Conservation (phyloP, 2,113 vertebrate species). For the Rhinopomastus cyanomelas region DNA sequence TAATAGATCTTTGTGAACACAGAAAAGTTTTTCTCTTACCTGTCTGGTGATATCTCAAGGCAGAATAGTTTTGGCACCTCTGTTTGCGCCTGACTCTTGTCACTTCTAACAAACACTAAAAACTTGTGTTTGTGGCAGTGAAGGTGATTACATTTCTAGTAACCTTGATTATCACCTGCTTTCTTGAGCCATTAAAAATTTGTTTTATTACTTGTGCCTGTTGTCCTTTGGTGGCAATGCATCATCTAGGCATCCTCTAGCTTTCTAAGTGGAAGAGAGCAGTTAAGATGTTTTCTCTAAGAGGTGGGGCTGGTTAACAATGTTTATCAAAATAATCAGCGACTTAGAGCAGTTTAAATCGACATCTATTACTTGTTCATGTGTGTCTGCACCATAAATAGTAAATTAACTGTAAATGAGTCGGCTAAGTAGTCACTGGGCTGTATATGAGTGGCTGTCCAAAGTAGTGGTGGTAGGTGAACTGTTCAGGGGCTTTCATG, state of each 20-base stretch:
- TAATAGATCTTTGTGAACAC: not conserved
- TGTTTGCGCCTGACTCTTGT: not conserved
- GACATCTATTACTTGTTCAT: not conserved
- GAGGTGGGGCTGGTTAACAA: not conserved
- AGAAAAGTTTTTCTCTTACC: not conserved
- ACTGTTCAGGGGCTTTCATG: not conserved
- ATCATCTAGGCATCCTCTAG: no score
- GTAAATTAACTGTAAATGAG: not conserved
- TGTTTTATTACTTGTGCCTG: not conserved
- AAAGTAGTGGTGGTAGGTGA: not conserved
- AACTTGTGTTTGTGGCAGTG: not conserved
- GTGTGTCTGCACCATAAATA: conserved; percentile 1
- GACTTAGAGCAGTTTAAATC: not conserved
- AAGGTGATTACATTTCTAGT: not conserved
- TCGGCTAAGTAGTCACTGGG: not conserved
- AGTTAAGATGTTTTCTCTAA: not conserved
- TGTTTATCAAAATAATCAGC: not conserved
- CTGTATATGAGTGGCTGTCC: not conserved
- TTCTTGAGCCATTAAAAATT: not conserved
- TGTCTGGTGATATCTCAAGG: not conserved
- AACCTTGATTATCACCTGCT: not conserved
- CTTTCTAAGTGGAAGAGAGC: not conserved
- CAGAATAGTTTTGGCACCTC: not conserved
- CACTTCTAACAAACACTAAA: not conserved
- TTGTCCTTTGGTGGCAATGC: not conserved